Evolutionary conservation across 2,888 invertebrate genomes (phyloP), one percentile per base, ranked within the genome.

Genomic region (Clostera curtula): DNA sequence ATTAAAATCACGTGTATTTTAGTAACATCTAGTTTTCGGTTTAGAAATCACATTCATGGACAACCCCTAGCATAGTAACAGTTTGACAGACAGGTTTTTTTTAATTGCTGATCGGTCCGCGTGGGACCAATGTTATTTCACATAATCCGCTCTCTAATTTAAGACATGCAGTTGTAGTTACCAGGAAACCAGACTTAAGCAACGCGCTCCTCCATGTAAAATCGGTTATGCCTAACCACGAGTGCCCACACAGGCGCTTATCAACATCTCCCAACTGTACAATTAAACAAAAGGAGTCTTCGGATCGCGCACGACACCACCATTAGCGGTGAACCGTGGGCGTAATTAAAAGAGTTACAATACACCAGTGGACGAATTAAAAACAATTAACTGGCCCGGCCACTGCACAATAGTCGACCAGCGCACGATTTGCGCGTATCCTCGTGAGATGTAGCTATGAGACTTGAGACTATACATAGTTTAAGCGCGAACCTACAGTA

Each of bases 341-440:
- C 73, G 80, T 80, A 82, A 82, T 80, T 82, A 82, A 79, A 74
- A 80, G 71, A 76, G 67, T 64, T 72, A 77, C 77, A 79, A 74
- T 69, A 70, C 74, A 61, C 49, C 61, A 60, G 61, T 57, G 59
- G 68, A n/a, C 64, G 75, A 77, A 80, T 79, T 80, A 77, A 80
- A 80, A 80, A 79, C 79, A 80, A 80, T 80, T 79, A 80, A 77
- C 75, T 71, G 44, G 40, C 51, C 73, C 67, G 74, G 75, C 77
- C 73, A 73, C 73, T 73, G 71, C 64, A 79, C 79, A 80, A 80
- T 80, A 74, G 69, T 56, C 56, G 56, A 35, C 43, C 40, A 42
- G 56, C 40, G 67, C 75, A 76, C 79, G 80, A 77, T 64, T 68
- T 40, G 43, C n/a, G n/a, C n/a, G n/a, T n/a, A n/a, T n/a, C n/a